These are phyloP conservation scores for Noctua pronuba DNA, from an alignment of 2,888 invertebrate genomes.

Conservation along the genomic window DNA sequence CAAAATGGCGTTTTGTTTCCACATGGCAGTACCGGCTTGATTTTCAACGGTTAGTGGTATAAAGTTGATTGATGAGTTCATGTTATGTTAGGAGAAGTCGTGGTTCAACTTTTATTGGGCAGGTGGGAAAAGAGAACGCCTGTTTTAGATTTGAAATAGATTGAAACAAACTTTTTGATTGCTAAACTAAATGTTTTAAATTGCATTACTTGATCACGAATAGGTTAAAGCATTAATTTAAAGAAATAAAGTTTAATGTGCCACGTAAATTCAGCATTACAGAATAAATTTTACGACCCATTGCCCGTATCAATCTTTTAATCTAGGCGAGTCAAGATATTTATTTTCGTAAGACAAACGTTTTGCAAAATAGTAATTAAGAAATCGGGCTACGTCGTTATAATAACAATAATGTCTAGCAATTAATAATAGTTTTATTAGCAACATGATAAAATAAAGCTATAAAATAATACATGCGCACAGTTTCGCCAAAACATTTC, in stretches of 20 bases:
- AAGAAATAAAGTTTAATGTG: conserved; percentile 2
- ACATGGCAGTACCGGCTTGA: conserved; percentile 70
- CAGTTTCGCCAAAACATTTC: background rate
- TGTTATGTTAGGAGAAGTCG: conserved; percentile 23
- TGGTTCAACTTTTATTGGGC: background rate
- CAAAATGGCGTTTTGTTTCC: conserved; percentile 72
- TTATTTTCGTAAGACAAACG: conserved; percentile 16
- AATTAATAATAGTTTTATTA: background rate
- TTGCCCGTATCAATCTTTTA: background rate
- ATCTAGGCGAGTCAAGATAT: background rate
- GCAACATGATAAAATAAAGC: background rate
- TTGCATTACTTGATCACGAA: background rate
- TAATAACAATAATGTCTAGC: background rate
- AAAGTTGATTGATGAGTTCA: conserved; percentile 54
- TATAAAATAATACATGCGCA: background rate
- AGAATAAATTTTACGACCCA: conserved; percentile 13
- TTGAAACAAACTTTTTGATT: background rate
- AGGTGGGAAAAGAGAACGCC: conserved; percentile 29
- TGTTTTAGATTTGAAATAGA: conserved; percentile 5
- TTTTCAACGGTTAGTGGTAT: conserved; percentile 71
- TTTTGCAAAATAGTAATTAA: conserved; percentile 27
- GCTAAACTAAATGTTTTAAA: background rate
- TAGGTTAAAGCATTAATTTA: background rate
- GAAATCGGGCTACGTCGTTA: background rate
- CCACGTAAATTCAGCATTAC: background rate